Base-by-base conservation (phyloP, 2,113 vertebrate genomes). In the Polypterus senegalus region DNA sequence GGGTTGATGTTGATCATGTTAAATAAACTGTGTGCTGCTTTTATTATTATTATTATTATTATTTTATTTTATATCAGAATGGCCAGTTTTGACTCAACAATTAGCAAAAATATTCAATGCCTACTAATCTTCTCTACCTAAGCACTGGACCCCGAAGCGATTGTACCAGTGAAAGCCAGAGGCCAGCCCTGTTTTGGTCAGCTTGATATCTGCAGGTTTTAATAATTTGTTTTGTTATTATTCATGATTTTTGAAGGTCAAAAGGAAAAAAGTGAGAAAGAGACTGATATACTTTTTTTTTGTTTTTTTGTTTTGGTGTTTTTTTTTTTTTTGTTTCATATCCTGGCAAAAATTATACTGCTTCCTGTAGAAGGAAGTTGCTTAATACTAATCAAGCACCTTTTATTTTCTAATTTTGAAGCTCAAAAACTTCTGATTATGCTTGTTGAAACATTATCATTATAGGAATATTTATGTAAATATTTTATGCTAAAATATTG, bases 391-490 rank as follows among this genome's bases (percentile, higher is more conserved):
- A 81, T 85, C 81, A 92, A 89, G 90, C 89, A 93, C 90, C 86
- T 93, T 92, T 67, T 68, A 86, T 86, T 86, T 86, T 71, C 64
- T 46, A 58, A 57, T 86, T 86, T 84, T 86, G 83, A 87, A 88
- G 83, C 86, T 72, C 44, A 65, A 69, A 78, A 80, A 74, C 73
- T 79, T 76, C 71, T 78, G 77, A 81, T 78, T 77, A 85, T 85
- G 84, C 85, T 86, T 89, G 83, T 86, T 86, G 84, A 85, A 87
- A 87, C 77, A 78, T 83, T 86, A 89, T 84, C 85, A 83, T 86
- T 88, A 89, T 90, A 90, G 87, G 83, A 88, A 83, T 88, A 86
- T 89, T 89, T 88, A 85, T 93, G 89, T 93, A 90, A 87, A 89
- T 91, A 91, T 87, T 86, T 87, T 90, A 86, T 83, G 81, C 85